Percentiles rank a stretch among this genome's conserved stretches.
Conservation (phyloP, 2,797 vertebrate genomes). For the Streptopelia turtur region DNA sequence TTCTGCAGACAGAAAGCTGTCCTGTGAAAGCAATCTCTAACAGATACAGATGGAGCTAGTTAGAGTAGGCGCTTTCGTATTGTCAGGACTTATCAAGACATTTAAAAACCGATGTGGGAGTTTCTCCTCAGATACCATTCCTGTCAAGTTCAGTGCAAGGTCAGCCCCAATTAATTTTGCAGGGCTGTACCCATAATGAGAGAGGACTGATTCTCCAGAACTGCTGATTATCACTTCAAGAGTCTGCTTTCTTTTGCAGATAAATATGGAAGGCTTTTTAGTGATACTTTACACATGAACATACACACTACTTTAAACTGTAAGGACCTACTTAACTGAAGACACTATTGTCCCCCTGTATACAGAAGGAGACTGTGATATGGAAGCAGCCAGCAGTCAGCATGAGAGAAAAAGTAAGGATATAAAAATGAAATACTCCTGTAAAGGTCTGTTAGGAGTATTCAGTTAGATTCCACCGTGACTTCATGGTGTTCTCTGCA, state of each 20-base stretch:
- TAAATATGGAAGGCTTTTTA: neutral
- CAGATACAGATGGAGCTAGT: neutral
- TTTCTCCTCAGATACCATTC: neutral
- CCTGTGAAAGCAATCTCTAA: neutral
- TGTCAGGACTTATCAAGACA: neutral
- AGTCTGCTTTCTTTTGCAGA: neutral
- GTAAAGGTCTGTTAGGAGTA: neutral
- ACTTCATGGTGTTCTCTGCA: neutral
- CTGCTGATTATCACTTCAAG: neutral
- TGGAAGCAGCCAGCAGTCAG: neutral
- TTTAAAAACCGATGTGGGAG: neutral
- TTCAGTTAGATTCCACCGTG: neutral
- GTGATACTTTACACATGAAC: neutral
- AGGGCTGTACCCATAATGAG: neutral
- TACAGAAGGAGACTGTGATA: neutral
- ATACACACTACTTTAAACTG: neutral
- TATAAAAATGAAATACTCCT: neutral
- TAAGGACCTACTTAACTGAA: neutral
- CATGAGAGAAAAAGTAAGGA: neutral
- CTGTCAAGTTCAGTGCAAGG: constrained; percentile 1
- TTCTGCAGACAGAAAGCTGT: neutral
- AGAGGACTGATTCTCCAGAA: neutral
- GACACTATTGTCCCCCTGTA: neutral
- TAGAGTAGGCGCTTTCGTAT: neutral
- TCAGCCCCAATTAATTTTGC: constrained; percentile 14